A percentile compares a stretch with the other conserved stretches of the same genome.
Conservation (phyloP, 1,140 invertebrate genomes). For the Neodiprion virginianus region DNA sequence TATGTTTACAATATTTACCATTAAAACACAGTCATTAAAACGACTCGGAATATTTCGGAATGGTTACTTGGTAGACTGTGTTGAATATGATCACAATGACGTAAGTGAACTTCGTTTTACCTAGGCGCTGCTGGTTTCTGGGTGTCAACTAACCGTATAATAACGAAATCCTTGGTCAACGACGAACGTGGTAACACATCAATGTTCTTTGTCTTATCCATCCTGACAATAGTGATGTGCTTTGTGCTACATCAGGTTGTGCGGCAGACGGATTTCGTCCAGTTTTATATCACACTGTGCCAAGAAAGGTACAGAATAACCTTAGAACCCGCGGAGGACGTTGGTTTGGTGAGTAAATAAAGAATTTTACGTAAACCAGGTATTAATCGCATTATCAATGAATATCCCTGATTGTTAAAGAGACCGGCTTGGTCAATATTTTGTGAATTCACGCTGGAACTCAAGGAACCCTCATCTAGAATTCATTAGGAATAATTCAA, state of each 20-base stretch:
- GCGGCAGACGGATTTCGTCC: conserved; percentile 80
- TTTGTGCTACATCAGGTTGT: conserved; percentile 79
- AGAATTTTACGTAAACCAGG: conserved; percentile 26
- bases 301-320: conserved; percentile 76
- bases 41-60: no score
- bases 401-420: conserved; percentile 12
- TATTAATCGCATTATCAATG: background rate
- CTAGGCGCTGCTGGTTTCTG: conserved; percentile 85
- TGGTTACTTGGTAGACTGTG: no score
- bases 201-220: conserved; percentile 84
- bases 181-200: conserved; percentile 82
- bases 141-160: conserved; percentile 82
- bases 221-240: conserved; percentile 75
- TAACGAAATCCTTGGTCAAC: conserved; percentile 79
- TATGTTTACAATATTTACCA: background rate
- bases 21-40: no score
- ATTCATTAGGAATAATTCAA: background rate
- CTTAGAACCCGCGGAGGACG: conserved; percentile 80
- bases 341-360: conserved; percentile 69
- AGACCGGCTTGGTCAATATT: conserved; percentile 8
- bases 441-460: conserved; percentile 5
- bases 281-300: conserved; percentile 80
- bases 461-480: background rate
- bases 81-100: no score
- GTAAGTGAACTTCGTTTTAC: conserved; percentile 23